Evolutionary conservation across 2,113 vertebrate genomes (phyloP).

Genomic region (Atherinomorus stipes): DNA sequence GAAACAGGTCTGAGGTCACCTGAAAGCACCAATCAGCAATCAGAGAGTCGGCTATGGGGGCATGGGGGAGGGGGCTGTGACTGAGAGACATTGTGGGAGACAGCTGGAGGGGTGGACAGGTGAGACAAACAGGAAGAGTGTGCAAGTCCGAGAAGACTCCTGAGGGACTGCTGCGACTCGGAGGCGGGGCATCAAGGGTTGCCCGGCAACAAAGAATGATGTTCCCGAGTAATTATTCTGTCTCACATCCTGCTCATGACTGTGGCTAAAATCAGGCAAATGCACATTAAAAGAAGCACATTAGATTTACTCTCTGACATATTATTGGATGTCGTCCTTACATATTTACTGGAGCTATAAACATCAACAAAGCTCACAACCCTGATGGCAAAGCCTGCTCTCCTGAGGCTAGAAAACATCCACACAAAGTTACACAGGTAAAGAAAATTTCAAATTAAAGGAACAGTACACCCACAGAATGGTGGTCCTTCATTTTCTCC

Average conservation of each 20-base stretch:
- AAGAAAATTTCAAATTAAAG: too few species aligned
- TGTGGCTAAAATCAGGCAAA: background rate
- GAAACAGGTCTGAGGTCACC: conserved; percentile 91
- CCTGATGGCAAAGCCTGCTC: too few species aligned
- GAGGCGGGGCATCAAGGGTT: background rate
- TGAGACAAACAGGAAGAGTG: conserved; percentile 48
- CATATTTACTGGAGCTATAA: too few species aligned
- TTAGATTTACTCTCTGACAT: background rate
- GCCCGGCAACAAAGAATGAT: background rate
- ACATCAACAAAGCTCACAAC: too few species aligned
- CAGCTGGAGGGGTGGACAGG: conserved; percentile 53
- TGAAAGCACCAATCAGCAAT: conserved; percentile 83
- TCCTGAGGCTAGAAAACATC: too few species aligned
- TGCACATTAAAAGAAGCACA: background rate
- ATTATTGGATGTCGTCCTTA: background rate
- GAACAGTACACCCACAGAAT: too few species aligned
- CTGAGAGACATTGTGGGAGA: conserved; percentile 63
- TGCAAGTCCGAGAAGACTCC: conserved; percentile 48
- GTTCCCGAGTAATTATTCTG: background rate
- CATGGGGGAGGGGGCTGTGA: conserved; percentile 17
- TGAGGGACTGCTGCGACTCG: conserved; percentile 3
- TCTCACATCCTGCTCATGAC: background rate
- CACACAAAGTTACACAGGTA: too few species aligned
- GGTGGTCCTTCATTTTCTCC: too few species aligned
- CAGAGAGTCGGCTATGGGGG: conserved; percentile 56